Evolutionary conservation across 2,888 invertebrate species (phyloP).

Genomic region (Drosophila hawaiiensis): DNA sequence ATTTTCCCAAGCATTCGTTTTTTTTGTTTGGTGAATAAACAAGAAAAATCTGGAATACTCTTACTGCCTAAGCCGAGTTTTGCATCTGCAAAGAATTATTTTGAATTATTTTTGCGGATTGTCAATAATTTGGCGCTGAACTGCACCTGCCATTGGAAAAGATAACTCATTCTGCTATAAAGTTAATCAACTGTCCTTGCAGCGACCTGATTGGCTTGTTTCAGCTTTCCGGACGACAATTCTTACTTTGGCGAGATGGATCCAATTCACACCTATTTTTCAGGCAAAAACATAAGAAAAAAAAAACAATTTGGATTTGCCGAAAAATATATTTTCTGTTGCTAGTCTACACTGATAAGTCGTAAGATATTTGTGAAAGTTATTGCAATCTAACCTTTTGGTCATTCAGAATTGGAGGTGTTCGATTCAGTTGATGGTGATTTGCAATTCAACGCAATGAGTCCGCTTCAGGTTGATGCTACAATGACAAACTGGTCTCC

Average conservation of each 20-base stretch:
- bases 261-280: neutral
- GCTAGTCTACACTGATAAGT: neutral
- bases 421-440: neutral
- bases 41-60: neutral
- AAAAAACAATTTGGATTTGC: neutral
- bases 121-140: neutral
- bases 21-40: neutral
- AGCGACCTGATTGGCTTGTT: neutral
- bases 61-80: neutral
- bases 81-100: neutral
- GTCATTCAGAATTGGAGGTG: neutral
- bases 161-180: neutral
- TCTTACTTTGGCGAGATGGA: neutral
- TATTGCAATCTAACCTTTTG: neutral
- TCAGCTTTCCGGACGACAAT: neutral
- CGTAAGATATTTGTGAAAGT: neutral
- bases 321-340: neutral
- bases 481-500: neutral
- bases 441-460: neutral
- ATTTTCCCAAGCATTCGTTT: neutral
- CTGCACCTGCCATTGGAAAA: neutral
- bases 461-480: neutral
- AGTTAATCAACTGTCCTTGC: neutral
- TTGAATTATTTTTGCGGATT: neutral
- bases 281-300: neutral